Percentiles rank a stretch among this genome's conserved stretches.
phyloP scores from a whole-genome alignment of 1,140 invertebrate species.

The Conus betulinus region DNA sequence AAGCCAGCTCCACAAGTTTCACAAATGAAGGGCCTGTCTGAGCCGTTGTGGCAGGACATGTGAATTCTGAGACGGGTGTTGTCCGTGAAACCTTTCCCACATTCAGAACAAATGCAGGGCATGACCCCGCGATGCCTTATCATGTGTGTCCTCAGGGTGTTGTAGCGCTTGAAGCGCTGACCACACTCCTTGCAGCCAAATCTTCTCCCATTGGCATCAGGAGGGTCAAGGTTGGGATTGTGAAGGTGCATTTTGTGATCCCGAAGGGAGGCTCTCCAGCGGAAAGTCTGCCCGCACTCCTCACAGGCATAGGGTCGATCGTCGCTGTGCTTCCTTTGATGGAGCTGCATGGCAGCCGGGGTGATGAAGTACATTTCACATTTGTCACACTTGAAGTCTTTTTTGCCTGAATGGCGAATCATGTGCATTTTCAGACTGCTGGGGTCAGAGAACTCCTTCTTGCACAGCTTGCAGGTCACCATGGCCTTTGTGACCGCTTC shows the following conservation, averaged over 20 bases:
- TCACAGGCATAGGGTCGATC: not conserved
- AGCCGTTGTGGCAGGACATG: not conserved
- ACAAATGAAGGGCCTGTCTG: slow-evolving; percentile 2
- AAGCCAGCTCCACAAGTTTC: not conserved
- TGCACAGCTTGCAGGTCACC: not conserved
- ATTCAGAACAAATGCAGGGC: slow-evolving; percentile 8
- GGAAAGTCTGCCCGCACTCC: slow-evolving; percentile 1
- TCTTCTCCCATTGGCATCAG: not conserved
- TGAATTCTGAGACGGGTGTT: not conserved
- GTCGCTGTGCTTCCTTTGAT: slow-evolving; percentile 2
- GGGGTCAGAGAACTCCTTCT: not conserved
- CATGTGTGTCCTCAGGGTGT: not conserved
- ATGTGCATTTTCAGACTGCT: not conserved
- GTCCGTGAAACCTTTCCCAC: slow-evolving; percentile 11
- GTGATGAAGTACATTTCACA: not conserved
- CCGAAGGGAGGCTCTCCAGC: not conserved
- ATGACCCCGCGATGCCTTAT: not conserved
- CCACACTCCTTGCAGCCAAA: slow-evolving; percentile 5
- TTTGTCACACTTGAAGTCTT: not conserved
- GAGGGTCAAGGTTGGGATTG: not conserved
- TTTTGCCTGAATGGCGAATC: not conserved
- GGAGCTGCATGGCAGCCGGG: not conserved
- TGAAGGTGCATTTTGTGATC: not conserved
- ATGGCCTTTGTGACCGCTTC: not conserved
- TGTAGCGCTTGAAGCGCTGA: not conserved